A percentile compares a stretch with the other conserved stretches of the same genome.
These are phyloP conservation scores for Anabacerthia variegaticeps DNA, from an alignment of 2,797 vertebrate genomes.

Conservation along the genomic window DNA sequence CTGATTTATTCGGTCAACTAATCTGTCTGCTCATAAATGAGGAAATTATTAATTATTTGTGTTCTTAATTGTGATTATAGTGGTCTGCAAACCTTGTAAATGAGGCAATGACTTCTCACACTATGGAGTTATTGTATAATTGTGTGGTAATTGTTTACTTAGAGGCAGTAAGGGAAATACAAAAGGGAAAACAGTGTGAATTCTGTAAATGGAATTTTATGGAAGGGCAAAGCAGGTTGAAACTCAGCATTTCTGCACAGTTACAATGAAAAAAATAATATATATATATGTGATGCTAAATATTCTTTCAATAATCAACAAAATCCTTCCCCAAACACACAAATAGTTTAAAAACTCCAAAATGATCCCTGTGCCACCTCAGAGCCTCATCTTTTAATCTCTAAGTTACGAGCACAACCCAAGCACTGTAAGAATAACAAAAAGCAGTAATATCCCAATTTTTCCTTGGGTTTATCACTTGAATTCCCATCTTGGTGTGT, in stretches of 20 bases:
- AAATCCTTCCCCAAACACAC: not conserved
- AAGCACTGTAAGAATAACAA: not conserved
- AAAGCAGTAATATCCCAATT: not conserved
- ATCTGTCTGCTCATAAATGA: too few relatives aligned
- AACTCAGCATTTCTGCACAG: not conserved
- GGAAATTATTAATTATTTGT: too few relatives aligned
- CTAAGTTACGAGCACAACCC: not conserved
- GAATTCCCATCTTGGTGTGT: not conserved
- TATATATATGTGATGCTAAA: too few relatives aligned
- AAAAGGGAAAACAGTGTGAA: not conserved
- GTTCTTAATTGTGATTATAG: too few relatives aligned
- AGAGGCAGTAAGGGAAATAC: too few relatives aligned
- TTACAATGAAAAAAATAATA: not conserved
- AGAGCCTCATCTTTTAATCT: not conserved
- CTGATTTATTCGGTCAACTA: too few relatives aligned
- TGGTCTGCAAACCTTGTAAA: too few relatives aligned
- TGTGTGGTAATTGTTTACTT: too few relatives aligned
- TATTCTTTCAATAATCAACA: not conserved
- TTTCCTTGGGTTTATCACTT: not conserved
- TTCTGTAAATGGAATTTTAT: not conserved
- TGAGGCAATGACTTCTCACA: too few relatives aligned
- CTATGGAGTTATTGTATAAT: too few relatives aligned
- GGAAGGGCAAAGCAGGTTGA: not conserved
- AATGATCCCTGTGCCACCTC: not conserved
- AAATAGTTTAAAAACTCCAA: not conserved